phyloP scores from a whole-genome alignment of 2,888 invertebrate species.

The Megastigmus dorsalis region DNA sequence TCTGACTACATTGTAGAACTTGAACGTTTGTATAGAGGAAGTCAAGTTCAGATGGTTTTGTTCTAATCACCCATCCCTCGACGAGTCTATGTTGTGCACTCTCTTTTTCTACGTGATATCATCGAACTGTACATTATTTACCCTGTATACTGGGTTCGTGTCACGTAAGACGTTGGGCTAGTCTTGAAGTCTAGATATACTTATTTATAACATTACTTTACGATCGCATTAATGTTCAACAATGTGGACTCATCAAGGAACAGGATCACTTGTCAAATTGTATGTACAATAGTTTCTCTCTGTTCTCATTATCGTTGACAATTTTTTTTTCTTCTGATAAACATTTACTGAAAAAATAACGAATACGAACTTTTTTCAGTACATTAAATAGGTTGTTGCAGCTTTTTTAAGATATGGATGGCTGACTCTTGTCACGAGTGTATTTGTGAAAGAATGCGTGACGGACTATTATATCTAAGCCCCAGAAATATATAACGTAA shows the following conservation, averaged over 20 bases:
- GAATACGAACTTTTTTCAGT: conserved; percentile 42
- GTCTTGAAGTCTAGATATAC: conserved; percentile 57
- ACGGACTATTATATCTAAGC: conserved; percentile 38
- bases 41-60: conserved; percentile 47
- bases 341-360: conserved; percentile 45
- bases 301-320: conserved; percentile 32
- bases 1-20: conserved; percentile 66
- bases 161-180: conserved; percentile 56
- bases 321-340: conserved; percentile 29
- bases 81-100: conserved; percentile 39
- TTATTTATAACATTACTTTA: conserved; percentile 19
- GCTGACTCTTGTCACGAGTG: conserved; percentile 42
- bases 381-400: conserved; percentile 37
- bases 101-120: conserved; percentile 31
- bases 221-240: conserved; percentile 13
- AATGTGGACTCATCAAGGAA: conserved; percentile 45
- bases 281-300: conserved; percentile 46
- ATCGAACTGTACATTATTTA: conserved; percentile 54
- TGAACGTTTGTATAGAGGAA: conserved; percentile 33
- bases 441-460: conserved; percentile 31
- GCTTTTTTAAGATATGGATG: conserved; percentile 51
- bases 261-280: conserved; percentile 41
- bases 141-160: conserved; percentile 55
- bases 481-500: conserved; percentile 41
- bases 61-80: conserved; percentile 49